These are phyloP conservation scores for Lasioglossum baleicum DNA, from an alignment of 1,140 invertebrate genomes.

Conservation along the genomic window DNA sequence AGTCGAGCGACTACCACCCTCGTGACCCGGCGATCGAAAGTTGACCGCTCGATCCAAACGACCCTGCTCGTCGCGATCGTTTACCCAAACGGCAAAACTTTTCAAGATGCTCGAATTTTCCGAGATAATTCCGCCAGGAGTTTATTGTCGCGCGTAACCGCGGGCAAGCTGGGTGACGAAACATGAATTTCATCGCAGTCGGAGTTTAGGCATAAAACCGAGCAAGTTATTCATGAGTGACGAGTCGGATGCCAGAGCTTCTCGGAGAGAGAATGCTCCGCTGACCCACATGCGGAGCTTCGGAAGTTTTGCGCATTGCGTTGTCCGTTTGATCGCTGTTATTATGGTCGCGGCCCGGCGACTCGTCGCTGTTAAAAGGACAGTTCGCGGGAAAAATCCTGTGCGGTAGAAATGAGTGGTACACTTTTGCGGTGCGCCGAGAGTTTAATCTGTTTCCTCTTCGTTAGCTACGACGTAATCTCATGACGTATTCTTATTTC, in stretches of 20 bases:
- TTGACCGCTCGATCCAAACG: background rate
- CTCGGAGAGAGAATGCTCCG: background rate
- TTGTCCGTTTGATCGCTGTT: background rate
- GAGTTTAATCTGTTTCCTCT: too few relatives aligned
- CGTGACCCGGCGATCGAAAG: background rate
- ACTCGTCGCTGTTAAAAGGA: background rate
- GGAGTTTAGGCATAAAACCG: slow-evolving; percentile 3
- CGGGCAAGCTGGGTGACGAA: background rate
- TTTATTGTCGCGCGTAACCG: background rate
- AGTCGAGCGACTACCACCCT: background rate
- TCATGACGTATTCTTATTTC: too few relatives aligned
- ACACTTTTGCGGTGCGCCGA: too few relatives aligned
- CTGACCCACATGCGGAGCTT: background rate
- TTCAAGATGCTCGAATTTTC: background rate
- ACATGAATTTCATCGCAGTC: background rate
- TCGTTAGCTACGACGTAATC: too few relatives aligned
- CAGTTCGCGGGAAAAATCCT: too few relatives aligned
- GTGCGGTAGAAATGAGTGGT: too few relatives aligned
- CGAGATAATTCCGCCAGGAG: background rate
- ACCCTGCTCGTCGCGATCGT: background rate
- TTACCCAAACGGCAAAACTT: background rate
- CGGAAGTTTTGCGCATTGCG: background rate
- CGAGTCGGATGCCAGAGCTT: background rate
- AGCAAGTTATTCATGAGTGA: background rate
- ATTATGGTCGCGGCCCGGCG: background rate